Conservation (phyloP, 2,113 vertebrate species). For the Tiliqua scincoides region DNA sequence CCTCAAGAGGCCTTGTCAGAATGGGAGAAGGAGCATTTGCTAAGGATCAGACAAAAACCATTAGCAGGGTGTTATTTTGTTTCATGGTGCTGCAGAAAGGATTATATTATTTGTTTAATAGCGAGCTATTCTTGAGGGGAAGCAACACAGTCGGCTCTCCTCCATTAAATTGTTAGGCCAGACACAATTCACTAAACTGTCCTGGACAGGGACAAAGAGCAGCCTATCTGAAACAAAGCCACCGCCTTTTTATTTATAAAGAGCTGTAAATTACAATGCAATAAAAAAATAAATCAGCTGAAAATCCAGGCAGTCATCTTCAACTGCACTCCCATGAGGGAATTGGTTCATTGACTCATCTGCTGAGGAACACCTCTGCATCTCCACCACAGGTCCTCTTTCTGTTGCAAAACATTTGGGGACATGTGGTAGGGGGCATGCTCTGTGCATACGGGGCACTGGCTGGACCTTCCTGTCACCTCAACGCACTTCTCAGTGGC, state of each 20-base stretch:
- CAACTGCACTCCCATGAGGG: neutral
- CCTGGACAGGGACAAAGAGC: accelerated
- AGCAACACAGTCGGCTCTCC: neutral
- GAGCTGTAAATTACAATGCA: neutral
- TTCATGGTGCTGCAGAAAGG: accelerated
- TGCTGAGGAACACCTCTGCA: neutral
- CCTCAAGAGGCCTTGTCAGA: neutral
- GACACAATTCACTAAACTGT: accelerated
- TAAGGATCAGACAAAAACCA: neutral
- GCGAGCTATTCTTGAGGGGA: accelerated
- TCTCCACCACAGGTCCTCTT: no score
- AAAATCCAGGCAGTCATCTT: neutral
- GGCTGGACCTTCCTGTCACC: no score
- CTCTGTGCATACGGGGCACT: neutral
- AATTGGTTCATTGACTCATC: neutral
- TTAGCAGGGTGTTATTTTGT: neutral
- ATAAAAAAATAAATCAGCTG: no score
- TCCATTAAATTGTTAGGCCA: accelerated
- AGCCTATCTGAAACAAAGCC: neutral
- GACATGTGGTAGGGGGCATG: neutral
- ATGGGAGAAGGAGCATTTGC: neutral
- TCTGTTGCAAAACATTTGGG: neutral
- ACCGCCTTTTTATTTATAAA: neutral
- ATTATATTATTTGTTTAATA: accelerated
- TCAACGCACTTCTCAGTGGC: neutral